These are phyloP conservation scores for Trissolcus brochymenae DNA, from an alignment of 2,888 invertebrate genomes.

Conservation along the genomic window DNA sequence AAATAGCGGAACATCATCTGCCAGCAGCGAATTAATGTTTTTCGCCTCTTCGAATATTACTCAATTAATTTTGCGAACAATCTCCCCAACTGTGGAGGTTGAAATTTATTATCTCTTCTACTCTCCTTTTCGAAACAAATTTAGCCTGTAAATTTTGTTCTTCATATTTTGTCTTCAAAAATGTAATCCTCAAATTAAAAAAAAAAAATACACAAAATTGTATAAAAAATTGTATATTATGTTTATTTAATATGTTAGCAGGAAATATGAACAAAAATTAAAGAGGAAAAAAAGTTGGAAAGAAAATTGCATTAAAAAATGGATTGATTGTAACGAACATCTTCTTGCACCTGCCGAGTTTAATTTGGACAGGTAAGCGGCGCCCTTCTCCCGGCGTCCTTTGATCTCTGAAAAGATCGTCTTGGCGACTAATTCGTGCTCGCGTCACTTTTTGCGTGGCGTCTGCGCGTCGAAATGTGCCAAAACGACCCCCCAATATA, in stretches of 20 bases:
- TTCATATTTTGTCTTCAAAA: too few species aligned
- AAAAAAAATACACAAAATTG: too few species aligned
- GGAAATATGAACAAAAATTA: too few species aligned
- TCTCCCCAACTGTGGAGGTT: background rate
- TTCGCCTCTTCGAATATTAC: background rate
- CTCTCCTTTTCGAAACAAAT: too few species aligned
- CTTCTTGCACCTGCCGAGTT: slow-evolving; percentile 39
- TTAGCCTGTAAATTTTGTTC: too few species aligned
- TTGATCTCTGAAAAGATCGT: slow-evolving; percentile 30
- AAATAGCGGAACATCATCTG: slow-evolving; percentile 14
- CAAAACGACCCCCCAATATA: slow-evolving; percentile 59
- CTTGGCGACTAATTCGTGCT: slow-evolving; percentile 44
- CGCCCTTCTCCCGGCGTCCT: slow-evolving; percentile 34
- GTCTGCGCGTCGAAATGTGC: slow-evolving; percentile 57
- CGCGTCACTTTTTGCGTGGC: slow-evolving; percentile 44
- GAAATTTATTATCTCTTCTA: too few species aligned
- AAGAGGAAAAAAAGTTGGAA: too few species aligned
- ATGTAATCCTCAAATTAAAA: too few species aligned
- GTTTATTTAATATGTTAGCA: too few species aligned
- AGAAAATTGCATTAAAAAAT: too few species aligned
- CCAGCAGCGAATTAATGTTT: slow-evolving; percentile 10
- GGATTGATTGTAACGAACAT: background rate
- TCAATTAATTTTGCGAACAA: slow-evolving; percentile 8
- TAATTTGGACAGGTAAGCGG: slow-evolving; percentile 59
- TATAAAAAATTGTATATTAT: too few species aligned